Percentiles rank a stretch among this genome's conserved stretches.
phyloP scores from a whole-genome alignment of 2,888 invertebrate genomes.

The Leptinotarsa peninsularis region DNA sequence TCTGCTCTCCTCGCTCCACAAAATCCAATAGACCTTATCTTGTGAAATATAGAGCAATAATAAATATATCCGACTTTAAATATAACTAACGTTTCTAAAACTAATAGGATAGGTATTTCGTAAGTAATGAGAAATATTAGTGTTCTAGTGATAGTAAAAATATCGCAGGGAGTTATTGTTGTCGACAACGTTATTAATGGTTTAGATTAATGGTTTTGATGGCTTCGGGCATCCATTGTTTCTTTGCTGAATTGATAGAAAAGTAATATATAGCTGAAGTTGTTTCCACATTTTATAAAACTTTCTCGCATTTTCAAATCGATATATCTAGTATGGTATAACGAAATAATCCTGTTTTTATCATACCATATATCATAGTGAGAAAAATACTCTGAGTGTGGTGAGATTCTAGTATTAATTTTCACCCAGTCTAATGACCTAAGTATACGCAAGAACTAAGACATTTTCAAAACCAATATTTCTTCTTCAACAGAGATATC shows the following conservation, averaged over 20 bases:
- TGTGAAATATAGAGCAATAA: slow-evolving; percentile 56
- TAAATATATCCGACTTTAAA: slow-evolving; percentile 53
- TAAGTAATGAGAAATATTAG: slow-evolving; percentile 19
- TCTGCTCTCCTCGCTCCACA: slow-evolving; percentile 28
- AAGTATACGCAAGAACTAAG: no score
- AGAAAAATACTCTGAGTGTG: no score
- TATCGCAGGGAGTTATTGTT: slow-evolving; percentile 12
- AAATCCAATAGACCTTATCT: slow-evolving; percentile 57
- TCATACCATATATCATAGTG: no score
- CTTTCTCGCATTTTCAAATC: no score
- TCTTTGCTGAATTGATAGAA: neutral
- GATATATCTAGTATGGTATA: no score
- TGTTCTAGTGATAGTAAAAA: slow-evolving; percentile 7
- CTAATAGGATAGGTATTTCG: slow-evolving; percentile 31
- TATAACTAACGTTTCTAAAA: slow-evolving; percentile 37
- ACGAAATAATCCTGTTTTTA: no score
- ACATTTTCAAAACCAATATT: no score
- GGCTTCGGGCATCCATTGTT: neutral
- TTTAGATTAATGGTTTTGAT: neutral
- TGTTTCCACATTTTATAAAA: no score
- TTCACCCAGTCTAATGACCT: no score
- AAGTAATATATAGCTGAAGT: neutral
- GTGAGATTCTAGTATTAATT: no score
- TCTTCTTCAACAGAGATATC: no score
- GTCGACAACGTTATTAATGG: slow-evolving; percentile 9